phyloP scores from a whole-genome alignment of 2,888 invertebrate genomes.

The Chloroclysta siterata region DNA sequence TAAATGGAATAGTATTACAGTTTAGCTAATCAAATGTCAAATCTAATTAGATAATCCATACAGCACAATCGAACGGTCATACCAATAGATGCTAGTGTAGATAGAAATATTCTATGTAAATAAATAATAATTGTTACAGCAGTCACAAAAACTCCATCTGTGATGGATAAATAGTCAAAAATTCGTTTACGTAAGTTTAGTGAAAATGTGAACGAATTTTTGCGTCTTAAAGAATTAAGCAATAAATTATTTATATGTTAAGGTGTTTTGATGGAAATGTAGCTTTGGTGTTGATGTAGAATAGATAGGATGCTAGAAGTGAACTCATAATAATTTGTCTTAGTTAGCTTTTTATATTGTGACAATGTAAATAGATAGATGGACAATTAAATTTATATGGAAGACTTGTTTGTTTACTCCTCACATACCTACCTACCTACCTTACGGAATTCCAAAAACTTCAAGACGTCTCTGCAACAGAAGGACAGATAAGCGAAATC shows the following conservation, averaged over 20 bases:
- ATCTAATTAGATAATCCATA: constrained; percentile 24
- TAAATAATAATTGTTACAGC: constrained; percentile 48
- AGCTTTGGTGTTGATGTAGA: constrained; percentile 43
- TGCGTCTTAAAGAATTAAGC: constrained; percentile 44
- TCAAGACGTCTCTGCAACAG: no score
- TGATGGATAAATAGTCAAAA: constrained; percentile 50
- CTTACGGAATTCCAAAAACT: no score
- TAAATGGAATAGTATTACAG: constrained; percentile 34
- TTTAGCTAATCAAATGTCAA: constrained; percentile 9
- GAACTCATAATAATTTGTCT: constrained; percentile 65
- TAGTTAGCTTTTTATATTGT: constrained; percentile 57
- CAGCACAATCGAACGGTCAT: constrained; percentile 45
- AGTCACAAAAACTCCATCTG: constrained; percentile 61
- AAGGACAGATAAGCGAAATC: no score
- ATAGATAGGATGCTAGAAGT: constrained; percentile 53
- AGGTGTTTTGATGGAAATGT: constrained; percentile 53
- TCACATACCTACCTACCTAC: no score
- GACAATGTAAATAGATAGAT: constrained; percentile 69
- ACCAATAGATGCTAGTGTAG: constrained; percentile 67
- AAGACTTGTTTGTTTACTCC: constrained; percentile 17
- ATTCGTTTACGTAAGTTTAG: constrained; percentile 28
- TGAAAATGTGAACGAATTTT: constrained; percentile 45
- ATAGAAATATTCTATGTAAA: constrained; percentile 62
- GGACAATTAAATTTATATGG: constrained; percentile 53
- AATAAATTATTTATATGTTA: constrained; percentile 70